These are phyloP conservation scores for Arenicola marina DNA, from an alignment of 2,888 invertebrate genomes.

Conservation along the genomic window DNA sequence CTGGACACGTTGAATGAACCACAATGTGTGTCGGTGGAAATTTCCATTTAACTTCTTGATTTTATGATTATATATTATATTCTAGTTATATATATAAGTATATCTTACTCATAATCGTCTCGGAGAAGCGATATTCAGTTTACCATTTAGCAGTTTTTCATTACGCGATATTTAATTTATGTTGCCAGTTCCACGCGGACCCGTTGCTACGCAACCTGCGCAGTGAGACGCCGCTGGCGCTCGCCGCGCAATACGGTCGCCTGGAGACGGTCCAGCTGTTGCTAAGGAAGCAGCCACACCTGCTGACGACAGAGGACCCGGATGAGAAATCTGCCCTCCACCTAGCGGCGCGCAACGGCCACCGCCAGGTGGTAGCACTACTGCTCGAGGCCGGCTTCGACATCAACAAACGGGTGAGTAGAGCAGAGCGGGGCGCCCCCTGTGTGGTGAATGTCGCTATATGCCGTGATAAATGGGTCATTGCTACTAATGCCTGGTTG, in stretches of 20 bases:
- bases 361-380: conserved; percentile 73
- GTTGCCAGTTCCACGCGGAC: conserved; percentile 76
- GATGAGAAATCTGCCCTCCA: conserved; percentile 86
- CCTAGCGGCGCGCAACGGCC: conserved; percentile 87
- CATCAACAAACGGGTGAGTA: conserved; percentile 70
- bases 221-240: conserved; percentile 86
- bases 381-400: conserved; percentile 83
- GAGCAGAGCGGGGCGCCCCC: too few relatives aligned
- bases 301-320: conserved; percentile 70
- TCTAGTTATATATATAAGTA: too few relatives aligned
- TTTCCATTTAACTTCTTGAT: too few relatives aligned
- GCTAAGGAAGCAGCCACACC: conserved; percentile 77
- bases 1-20: too few relatives aligned
- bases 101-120: too few relatives aligned
- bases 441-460: too few relatives aligned
- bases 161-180: neutral
- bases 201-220: conserved; percentile 62
- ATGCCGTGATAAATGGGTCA: too few relatives aligned
- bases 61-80: too few relatives aligned
- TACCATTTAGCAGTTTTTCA: neutral
- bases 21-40: too few relatives aligned
- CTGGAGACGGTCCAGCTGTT: conserved; percentile 84
- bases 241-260: conserved; percentile 79
- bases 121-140: neutral
- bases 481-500: too few relatives aligned